These are phyloP conservation scores for Phthorimaea operculella DNA, from an alignment of 1,140 invertebrate genomes.

Conservation along the genomic window DNA sequence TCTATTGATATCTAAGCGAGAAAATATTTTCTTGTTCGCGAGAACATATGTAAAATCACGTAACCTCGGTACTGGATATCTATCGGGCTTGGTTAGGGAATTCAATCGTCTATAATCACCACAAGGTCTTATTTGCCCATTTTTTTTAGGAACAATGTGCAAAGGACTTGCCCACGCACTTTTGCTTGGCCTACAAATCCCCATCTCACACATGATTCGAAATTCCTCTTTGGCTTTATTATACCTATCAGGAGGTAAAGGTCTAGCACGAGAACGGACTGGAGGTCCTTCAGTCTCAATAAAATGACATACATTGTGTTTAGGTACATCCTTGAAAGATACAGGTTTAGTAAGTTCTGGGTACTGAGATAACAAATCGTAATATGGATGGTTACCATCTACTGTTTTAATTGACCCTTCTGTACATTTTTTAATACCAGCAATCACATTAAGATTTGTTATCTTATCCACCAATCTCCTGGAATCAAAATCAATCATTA, in stretches of 20 bases:
- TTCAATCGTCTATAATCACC: conserved; percentile 59
- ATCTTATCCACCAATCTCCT: conserved; percentile 6
- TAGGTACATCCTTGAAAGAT: conserved; percentile 5
- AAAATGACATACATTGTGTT: conserved; percentile 12
- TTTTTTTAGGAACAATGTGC: conserved; percentile 44
- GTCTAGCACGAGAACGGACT: conserved; percentile 26
- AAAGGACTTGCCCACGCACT: conserved; percentile 38
- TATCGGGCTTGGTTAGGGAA: conserved; percentile 34
- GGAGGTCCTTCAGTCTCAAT: conserved; percentile 33
- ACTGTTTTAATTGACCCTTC: not conserved
- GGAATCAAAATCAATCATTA: conserved; percentile 12
- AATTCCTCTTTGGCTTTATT: conserved; percentile 9
- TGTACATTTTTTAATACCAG: not conserved
- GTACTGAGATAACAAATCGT: conserved; percentile 16
- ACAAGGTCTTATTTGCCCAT: conserved; percentile 37
- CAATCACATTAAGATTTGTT: not conserved
- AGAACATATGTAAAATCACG: conserved; percentile 21
- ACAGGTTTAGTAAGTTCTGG: conserved; percentile 22
- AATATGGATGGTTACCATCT: conserved; percentile 8
- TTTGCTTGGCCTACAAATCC: conserved; percentile 10
- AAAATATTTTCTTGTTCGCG: conserved; percentile 1
- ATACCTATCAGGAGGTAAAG: conserved; percentile 22
- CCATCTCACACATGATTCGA: conserved; percentile 7
- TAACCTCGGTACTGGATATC: conserved; percentile 32
- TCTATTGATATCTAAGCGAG: not conserved